Conservation (phyloP, 2,113 vertebrate species). For the Tragulus kanchil region DNA sequence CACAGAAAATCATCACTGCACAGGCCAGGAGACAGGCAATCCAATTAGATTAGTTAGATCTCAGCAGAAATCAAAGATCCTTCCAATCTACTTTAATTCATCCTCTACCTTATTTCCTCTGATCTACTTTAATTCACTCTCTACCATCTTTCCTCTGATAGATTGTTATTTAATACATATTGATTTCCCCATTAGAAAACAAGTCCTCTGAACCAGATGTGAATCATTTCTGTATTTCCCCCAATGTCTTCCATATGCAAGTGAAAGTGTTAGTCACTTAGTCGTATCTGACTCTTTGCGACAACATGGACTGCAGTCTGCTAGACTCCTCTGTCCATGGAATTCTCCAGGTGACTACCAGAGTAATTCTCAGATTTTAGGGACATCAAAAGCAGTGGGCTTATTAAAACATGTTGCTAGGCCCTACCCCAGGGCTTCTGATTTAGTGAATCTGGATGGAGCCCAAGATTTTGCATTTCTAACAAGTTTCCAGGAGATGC, state of each 20-base stretch:
- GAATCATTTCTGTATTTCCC: background rate
- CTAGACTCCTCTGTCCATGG: too few relatives aligned
- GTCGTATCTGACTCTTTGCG: too few relatives aligned
- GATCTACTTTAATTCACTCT: too few relatives aligned
- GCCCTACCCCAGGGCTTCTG: background rate
- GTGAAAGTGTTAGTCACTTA: too few relatives aligned
- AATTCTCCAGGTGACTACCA: too few relatives aligned
- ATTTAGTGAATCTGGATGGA: background rate
- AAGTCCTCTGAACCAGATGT: background rate
- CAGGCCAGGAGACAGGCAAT: background rate
- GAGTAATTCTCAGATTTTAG: background rate
- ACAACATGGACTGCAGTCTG: too few relatives aligned
- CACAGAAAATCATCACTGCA: background rate
- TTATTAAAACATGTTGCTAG: background rate
- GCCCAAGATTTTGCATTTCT: background rate
- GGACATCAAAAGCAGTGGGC: background rate
- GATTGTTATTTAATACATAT: background rate
- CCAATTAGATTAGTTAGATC: background rate
- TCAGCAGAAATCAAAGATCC: background rate
- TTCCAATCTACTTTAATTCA: background rate
- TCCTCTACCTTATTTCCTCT: background rate
- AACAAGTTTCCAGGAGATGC: background rate
- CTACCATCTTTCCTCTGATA: too few relatives aligned
- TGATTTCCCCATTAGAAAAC: background rate
- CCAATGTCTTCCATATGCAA: background rate